These are phyloP conservation scores for Acrocyrtus sp. DNA, from an alignment of 2,888 invertebrate species.

Conservation along the genomic window DNA sequence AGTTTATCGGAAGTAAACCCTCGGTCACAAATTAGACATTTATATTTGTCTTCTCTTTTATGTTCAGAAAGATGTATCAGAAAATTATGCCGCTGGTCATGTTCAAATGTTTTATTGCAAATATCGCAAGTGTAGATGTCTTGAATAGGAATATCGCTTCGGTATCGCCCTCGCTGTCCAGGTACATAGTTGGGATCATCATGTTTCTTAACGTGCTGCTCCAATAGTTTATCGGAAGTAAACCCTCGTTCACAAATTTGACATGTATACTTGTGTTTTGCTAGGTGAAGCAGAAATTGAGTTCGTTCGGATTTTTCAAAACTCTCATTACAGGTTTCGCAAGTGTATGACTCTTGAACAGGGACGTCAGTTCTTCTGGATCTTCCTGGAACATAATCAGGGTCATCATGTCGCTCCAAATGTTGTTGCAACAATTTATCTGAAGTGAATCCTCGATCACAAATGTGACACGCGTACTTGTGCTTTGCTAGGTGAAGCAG, in stretches of 20 bases:
- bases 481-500: neutral
- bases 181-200: constrained; percentile 15
- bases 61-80: constrained; percentile 14
- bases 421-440: neutral
- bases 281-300: constrained; percentile 3
- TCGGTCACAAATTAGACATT: constrained; percentile 6
- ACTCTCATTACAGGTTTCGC: constrained; percentile 14
- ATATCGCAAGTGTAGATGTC: constrained; percentile 19
- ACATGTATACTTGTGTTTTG: constrained; percentile 5
- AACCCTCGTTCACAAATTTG: constrained; percentile 4
- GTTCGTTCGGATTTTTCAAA: constrained; percentile 3
- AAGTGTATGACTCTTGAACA: constrained; percentile 19
- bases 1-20: neutral
- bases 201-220: constrained; percentile 18
- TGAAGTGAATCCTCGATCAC: neutral
- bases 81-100: neutral
- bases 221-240: neutral
- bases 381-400: neutral
- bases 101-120: constrained; percentile 6
- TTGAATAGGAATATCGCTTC: constrained; percentile 28
- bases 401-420: constrained; percentile 25
- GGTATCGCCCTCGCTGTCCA: neutral
- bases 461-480: neutral
- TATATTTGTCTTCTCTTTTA: constrained; percentile 6
- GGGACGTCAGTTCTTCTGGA: constrained; percentile 16